phyloP scores from a whole-genome alignment of 1,140 invertebrate genomes.

The Probaryconus sp. region DNA sequence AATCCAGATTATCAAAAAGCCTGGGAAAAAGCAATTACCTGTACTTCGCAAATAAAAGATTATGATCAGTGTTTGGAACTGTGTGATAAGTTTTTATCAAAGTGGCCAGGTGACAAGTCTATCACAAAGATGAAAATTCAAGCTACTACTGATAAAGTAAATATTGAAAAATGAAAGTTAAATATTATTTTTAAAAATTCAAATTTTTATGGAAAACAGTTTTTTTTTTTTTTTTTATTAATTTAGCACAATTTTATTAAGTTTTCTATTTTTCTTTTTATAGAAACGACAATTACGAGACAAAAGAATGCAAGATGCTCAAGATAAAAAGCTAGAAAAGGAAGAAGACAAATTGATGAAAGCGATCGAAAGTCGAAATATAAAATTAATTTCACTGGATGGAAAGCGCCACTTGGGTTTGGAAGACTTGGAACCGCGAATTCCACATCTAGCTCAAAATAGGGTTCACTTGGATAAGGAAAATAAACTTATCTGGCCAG shows the following conservation, averaged over 20 bases:
- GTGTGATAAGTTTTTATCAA: slow-evolving; percentile 84
- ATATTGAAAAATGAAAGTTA: slow-evolving; percentile 1
- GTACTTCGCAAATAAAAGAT: slow-evolving; percentile 83
- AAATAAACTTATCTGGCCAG: slow-evolving; percentile 86
- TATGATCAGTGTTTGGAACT: slow-evolving; percentile 86
- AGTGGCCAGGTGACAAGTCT: slow-evolving; percentile 79
- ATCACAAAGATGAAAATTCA: slow-evolving; percentile 81
- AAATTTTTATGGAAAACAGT: no score
- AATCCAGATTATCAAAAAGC: slow-evolving; percentile 90
- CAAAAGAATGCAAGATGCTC: slow-evolving; percentile 80
- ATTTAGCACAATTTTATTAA: slow-evolving; percentile 9
- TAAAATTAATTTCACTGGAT: slow-evolving; percentile 74
- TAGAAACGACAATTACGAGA: slow-evolving; percentile 76
- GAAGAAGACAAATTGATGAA: slow-evolving; percentile 80
- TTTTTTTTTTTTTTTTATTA: neutral
- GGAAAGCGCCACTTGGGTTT: slow-evolving; percentile 73
- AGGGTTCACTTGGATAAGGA: slow-evolving; percentile 81
- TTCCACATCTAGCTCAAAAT: slow-evolving; percentile 81
- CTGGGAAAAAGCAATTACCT: slow-evolving; percentile 85
- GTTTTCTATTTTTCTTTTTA: slow-evolving; percentile 1
- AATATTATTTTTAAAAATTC: slow-evolving; percentile 5
- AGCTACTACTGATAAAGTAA: slow-evolving; percentile 78
- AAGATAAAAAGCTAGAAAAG: slow-evolving; percentile 79
- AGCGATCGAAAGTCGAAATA: slow-evolving; percentile 78
- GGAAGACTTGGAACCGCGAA: slow-evolving; percentile 80